A percentile compares a stretch with the other conserved stretches of the same genome.
Evolutionary conservation across 2,113 vertebrate species (phyloP).

Genomic region (Mobula birostris): DNA sequence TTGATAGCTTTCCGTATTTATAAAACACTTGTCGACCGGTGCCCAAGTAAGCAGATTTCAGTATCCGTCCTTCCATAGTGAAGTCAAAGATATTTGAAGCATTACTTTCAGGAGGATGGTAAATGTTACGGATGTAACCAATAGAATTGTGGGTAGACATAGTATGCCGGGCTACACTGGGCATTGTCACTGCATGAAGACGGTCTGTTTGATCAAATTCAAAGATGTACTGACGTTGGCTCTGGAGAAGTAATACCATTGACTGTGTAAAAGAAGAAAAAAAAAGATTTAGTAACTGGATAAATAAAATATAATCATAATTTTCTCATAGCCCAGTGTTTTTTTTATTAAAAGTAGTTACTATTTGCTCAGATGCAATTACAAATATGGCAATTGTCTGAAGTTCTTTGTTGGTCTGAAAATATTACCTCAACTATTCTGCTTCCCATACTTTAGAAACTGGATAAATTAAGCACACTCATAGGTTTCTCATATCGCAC

Average conservation of each 20-base stretch:
- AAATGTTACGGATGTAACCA: slow-evolving; percentile 93
- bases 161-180: slow-evolving; percentile 92
- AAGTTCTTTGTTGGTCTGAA: too few species aligned
- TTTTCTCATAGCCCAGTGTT: background rate
- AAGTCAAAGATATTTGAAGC: slow-evolving; percentile 94
- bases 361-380: background rate
- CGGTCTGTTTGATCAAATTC: slow-evolving; percentile 85
- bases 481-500: background rate
- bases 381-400: background rate
- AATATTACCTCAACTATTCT: background rate
- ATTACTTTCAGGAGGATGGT: slow-evolving; percentile 93
- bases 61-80: slow-evolving; percentile 82
- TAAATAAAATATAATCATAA: background rate
- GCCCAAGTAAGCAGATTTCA: slow-evolving; percentile 79
- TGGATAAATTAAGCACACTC: background rate
- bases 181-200: slow-evolving; percentile 92
- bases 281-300: slow-evolving; percentile 24
- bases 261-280: slow-evolving; percentile 61
- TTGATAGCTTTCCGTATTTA: slow-evolving; percentile 92
- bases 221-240: slow-evolving; percentile 92
- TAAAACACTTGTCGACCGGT: slow-evolving; percentile 93
- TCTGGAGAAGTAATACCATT: slow-evolving; percentile 94
- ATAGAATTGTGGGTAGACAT: slow-evolving; percentile 93
- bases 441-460: background rate
- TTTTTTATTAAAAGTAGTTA: too few species aligned